Evolutionary conservation across 2,888 invertebrate species (phyloP).

Genomic region (Dastarcus helophoroides): DNA sequence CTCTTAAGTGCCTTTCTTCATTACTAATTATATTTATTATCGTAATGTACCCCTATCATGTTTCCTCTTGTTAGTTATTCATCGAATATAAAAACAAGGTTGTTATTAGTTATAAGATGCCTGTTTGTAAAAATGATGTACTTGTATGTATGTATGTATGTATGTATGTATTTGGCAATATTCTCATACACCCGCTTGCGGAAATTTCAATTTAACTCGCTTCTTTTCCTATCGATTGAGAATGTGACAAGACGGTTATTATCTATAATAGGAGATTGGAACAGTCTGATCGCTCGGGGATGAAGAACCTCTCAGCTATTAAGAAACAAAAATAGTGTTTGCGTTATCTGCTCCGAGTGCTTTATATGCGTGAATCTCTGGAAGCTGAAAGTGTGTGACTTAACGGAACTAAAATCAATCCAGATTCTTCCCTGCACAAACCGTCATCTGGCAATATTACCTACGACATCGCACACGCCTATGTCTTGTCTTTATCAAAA

Average conservation of each 20-base stretch:
- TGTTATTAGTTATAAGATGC: no score
- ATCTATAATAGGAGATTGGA: constrained; percentile 9
- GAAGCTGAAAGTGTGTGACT: neutral
- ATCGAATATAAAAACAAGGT: no score
- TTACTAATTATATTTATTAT: no score
- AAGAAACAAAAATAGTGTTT: constrained; percentile 30
- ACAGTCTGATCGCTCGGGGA: constrained; percentile 21
- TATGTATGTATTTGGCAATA: constrained; percentile 13
- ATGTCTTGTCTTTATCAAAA: no score
- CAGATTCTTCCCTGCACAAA: no score
- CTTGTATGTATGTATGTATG: no score
- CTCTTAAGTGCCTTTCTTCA: no score
- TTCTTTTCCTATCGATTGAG: constrained; percentile 14
- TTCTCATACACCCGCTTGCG: constrained; percentile 15
- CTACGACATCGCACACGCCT: no score
- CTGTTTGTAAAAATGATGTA: no score
- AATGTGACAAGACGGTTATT: constrained; percentile 15
- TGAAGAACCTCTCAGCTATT: constrained; percentile 25
- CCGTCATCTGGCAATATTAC: no score
- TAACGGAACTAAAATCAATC: neutral
- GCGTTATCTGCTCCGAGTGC: constrained; percentile 24
- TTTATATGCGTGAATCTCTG: constrained; percentile 19
- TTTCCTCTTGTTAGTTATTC: no score
- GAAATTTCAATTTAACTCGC: constrained; percentile 20
- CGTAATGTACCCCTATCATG: no score